Evolutionary conservation across 2,888 invertebrate species (phyloP).

Genomic region (Melinaea marsaeus): DNA sequence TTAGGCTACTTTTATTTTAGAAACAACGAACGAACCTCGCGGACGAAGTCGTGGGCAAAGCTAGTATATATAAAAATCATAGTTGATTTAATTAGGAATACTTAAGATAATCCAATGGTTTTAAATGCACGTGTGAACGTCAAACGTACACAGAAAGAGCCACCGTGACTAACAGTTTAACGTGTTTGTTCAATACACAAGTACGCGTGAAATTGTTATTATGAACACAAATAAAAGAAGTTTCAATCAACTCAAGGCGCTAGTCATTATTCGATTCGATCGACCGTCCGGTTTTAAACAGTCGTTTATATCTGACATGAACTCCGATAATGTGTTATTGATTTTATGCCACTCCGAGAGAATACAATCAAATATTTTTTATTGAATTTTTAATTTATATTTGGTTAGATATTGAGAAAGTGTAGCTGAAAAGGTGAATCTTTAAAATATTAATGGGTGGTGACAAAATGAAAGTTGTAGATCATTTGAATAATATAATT

Average conservation of each 20-base stretch:
- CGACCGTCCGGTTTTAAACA: conserved; percentile 21
- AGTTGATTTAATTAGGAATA: conserved; percentile 27
- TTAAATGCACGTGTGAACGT: conserved; percentile 40
- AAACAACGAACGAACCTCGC: too few relatives aligned
- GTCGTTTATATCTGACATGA: conserved; percentile 17
- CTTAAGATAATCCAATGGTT: conserved; percentile 26
- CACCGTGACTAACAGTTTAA: conserved; percentile 69
- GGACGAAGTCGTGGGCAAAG: conserved; percentile 8
- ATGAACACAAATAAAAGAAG: conserved; percentile 54
- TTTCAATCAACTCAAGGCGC: conserved; percentile 33
- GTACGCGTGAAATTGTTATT: conserved; percentile 73
- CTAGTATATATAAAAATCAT: conserved; percentile 31
- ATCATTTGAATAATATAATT: too few relatives aligned
- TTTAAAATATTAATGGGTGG: too few relatives aligned
- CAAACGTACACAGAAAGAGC: conserved; percentile 52
- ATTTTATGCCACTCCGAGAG: conserved; percentile 11
- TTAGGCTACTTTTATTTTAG: too few relatives aligned
- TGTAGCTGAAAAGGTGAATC: too few relatives aligned
- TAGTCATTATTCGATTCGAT: conserved; percentile 30
- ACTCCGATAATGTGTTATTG: conserved; percentile 22
- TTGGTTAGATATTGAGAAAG: not conserved
- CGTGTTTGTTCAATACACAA: conserved; percentile 62
- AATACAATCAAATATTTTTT: conserved; percentile 11
- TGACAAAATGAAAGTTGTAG: too few relatives aligned
- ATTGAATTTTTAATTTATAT: not conserved